A percentile compares a stretch with the other conserved stretches of the same genome.
Conservation (phyloP, 2,113 vertebrate species). For the Charadrius vociferus region DNA sequence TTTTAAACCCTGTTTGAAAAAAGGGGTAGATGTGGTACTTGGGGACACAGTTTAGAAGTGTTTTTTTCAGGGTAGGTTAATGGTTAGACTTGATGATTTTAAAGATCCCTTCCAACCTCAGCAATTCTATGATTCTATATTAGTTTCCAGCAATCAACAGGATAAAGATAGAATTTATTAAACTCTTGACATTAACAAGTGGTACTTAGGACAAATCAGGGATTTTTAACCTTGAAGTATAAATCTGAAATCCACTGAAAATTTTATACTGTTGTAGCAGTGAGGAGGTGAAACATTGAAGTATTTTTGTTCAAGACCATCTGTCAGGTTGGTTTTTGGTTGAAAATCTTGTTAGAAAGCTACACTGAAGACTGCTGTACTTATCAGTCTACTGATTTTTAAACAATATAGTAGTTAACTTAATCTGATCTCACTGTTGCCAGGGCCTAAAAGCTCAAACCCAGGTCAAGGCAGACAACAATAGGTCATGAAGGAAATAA, state of each 20-base stretch:
- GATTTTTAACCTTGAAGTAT: not conserved
- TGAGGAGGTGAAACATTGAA: not conserved
- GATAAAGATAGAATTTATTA: not conserved
- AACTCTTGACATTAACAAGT: not conserved
- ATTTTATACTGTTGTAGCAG: not conserved
- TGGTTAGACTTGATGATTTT: too few species aligned
- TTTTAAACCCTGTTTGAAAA: too few species aligned
- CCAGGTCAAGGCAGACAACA: not conserved
- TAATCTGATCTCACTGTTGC: constrained; percentile 24
- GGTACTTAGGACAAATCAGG: not conserved
- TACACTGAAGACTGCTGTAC: not conserved
- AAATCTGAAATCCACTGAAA: not conserved
- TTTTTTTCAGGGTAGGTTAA: too few species aligned
- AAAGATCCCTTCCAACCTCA: too few species aligned
- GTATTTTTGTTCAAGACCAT: not conserved
- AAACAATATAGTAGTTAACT: not conserved
- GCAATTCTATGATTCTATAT: too few species aligned
- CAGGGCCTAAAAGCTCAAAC: not conserved
- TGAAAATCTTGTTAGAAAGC: not conserved
- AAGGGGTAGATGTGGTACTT: too few species aligned
- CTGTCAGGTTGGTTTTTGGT: not conserved
- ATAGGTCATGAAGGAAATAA: constrained; percentile 36
- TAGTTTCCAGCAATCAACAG: not conserved
- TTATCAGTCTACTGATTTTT: not conserved
- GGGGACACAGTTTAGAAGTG: too few species aligned